phyloP scores from a whole-genome alignment of 2,797 vertebrate species.

The Galagoides demidoff region DNA sequence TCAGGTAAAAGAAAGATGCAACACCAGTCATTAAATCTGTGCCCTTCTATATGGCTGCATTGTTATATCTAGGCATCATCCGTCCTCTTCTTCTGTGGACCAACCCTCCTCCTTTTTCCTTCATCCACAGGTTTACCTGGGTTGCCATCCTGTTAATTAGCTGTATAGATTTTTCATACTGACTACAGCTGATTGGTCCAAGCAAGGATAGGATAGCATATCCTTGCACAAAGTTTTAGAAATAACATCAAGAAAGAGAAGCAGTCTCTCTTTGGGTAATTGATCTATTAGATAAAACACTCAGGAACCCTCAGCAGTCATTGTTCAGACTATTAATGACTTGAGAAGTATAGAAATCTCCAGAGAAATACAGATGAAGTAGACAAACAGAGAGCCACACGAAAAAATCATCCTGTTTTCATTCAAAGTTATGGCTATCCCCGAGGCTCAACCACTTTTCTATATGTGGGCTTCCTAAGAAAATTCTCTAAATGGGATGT shows the following conservation, averaged over 20 bases:
- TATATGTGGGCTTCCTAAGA: not conserved
- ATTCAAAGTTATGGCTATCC: not conserved
- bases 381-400: not conserved
- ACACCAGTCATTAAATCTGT: not conserved
- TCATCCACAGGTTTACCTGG: not conserved
- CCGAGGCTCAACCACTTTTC: not conserved
- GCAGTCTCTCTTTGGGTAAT: not conserved
- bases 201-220: not conserved
- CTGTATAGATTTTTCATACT: not conserved
- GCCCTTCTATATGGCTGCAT: not conserved
- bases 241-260: not conserved
- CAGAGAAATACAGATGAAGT: not conserved
- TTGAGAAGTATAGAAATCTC: not conserved
- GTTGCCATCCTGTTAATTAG: not conserved
- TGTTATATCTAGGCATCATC: not conserved
- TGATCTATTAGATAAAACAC: not conserved
- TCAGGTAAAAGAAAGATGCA: not conserved
- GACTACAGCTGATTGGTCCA: not conserved
- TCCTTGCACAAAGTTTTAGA: not conserved
- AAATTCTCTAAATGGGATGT: not conserved
- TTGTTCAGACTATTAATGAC: not conserved
- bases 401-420: not conserved
- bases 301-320: not conserved
- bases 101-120: not conserved
- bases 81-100: not conserved